Evolutionary conservation across 2,797 vertebrate species (phyloP), one percentile per base, ranked within the genome.

Genomic region (Mallotus villosus): DNA sequence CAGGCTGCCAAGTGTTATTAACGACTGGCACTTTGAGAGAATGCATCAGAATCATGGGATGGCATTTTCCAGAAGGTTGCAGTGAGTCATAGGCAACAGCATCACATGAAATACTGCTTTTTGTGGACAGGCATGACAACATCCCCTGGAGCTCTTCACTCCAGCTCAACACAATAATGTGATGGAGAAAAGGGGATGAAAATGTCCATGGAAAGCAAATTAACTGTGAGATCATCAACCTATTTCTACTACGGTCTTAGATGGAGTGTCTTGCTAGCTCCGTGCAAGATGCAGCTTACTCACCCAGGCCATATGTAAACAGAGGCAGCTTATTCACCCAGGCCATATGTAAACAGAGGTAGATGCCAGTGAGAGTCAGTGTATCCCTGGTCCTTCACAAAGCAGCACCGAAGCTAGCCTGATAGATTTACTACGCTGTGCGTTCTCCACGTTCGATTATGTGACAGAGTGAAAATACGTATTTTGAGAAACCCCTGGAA

Each of bases 141-240:
- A 65, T 25, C 74, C 71, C 71, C 19, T 24, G 55, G 74, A 34
- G 73, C 9, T 1, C 57, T 53, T 63, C 58, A n/a, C 63, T 77
- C 55, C 61, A 34, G 61, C 49, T 60, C 58, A 11, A 29, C 63
- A 58, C 46, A 25, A 72, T 75, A 72, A 64, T 66, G 73, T 71
- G 71, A 81, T 74, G 63, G 80, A 63, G 62, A 27, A 25, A 25
- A 11, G 24, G 53, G 67, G 79, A 53, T 27, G 58, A 73, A 76
- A 75, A 61, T 55, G 73, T 77, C 73, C 76, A 61, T 74, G 67
- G 72, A 78, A 78, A 77, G 82, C 60, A 65, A 82, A 80, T 63
- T 67, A 64, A 57, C 58, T 41, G 69, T 21, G 7, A 77, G 24
- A 63, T 64, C 51, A 57, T 82, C 74, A 74, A 71, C 63, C 61